Evolutionary conservation across 1,140 invertebrate genomes (phyloP), one percentile per base, ranked within the genome.

Genomic region (Idris sp.): DNA sequence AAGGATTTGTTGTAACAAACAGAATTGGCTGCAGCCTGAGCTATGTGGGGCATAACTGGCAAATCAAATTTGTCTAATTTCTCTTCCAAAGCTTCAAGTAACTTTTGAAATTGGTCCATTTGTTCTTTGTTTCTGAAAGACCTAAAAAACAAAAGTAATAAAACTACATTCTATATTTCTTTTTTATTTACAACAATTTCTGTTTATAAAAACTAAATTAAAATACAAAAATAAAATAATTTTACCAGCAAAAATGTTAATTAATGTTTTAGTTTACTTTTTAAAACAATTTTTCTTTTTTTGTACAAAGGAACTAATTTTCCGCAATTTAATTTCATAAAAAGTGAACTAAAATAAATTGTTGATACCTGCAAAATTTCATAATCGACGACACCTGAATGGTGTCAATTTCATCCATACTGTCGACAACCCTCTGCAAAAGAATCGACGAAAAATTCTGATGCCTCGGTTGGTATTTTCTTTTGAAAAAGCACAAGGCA

Each of bases 401-500:
- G 44, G 89, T 88, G 67, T 89, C 81, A 0, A 91, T 77, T 5
- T 11, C 76, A 4, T 87, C 59, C 11, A 88, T 58, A 15, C 88
- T 68, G 1, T 77, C 38, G 5, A 72, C 76, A 13, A 4, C 4
- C 1, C 7, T 0, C 2, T 44, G 0, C 5, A 58, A 5, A n/a
- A 68, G 2, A 2, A 10, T 33, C 4, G 0, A 2, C 0, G 22
- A 5, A 41, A 56, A 49, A 3, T 22, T 2, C 1, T 25, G 15
- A 26, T 33, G 10, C 10, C 7, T 22, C 3, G 19, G 33, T 79
- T 82, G n/a, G 92, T 87, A n/a, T 64, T 90, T 82, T 0, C 87
- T 89, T 82, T 92, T 91, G 56, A 91, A 91, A 76, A 90, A 92
- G 0, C 89, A 89, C 83, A 92, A 87, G 9, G 88, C 84, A 46